Conservation (phyloP, 2,113 vertebrate genomes). For the Pseudolaguvia tuberculata region DNA sequence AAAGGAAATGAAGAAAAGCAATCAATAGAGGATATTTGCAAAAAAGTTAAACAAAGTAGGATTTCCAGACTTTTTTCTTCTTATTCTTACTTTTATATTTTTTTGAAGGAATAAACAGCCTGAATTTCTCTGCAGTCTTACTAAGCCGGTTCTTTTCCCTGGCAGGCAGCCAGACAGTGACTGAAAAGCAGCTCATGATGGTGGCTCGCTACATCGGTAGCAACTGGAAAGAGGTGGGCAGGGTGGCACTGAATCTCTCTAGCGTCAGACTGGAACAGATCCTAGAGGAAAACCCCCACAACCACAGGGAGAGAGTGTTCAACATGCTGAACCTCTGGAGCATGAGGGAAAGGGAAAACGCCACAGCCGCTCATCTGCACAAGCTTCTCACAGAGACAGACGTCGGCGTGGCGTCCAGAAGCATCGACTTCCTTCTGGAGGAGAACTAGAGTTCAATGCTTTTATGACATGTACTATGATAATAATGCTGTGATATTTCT, state of each 20-base stretch:
- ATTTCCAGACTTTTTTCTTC: background rate
- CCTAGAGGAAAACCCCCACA: conserved; percentile 54
- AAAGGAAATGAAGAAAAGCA: background rate
- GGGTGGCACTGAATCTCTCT: conserved; percentile 54
- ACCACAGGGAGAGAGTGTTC: conserved; percentile 60
- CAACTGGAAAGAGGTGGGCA: conserved; percentile 65
- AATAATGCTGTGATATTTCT: too few species aligned
- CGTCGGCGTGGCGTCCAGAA: conserved; percentile 45
- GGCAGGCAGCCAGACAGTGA: conserved; percentile 53
- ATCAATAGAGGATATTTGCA: background rate
- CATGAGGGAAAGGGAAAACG: conserved; percentile 47
- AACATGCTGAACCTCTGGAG: conserved; percentile 62
- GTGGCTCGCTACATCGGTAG: conserved; percentile 57
- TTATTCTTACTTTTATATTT: too few species aligned
- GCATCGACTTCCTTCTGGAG: conserved; percentile 58
- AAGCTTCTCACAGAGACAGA: conserved; percentile 56
- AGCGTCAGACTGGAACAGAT: conserved; percentile 64
- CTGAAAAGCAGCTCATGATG: conserved; percentile 66
- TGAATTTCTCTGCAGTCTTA: background rate
- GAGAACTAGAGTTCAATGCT: conserved; percentile 34
- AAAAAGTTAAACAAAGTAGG: conserved; percentile 10
- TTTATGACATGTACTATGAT: too few species aligned
- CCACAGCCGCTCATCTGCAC: conserved; percentile 62
- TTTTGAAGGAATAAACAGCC: too few species aligned
- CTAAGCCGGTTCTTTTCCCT: background rate